A percentile compares a stretch with the other conserved stretches of the same genome.
phyloP scores from a whole-genome alignment of 2,888 invertebrate species.

The Acanthoscelides obtectus region DNA sequence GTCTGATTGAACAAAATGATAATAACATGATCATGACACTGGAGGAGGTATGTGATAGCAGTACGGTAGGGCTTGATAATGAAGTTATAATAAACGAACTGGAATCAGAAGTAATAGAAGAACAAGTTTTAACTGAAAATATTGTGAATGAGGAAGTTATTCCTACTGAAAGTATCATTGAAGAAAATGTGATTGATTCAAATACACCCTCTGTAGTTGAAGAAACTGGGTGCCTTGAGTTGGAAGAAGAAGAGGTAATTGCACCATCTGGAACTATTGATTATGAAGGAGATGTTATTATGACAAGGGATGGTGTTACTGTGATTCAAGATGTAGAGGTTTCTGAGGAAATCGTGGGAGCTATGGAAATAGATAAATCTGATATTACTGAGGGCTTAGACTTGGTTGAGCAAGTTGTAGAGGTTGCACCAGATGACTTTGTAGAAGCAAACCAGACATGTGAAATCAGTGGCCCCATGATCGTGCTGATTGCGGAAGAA shows the following conservation, averaged over 20 bases:
- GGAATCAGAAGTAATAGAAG: background rate
- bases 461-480: no score
- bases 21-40: background rate
- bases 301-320: background rate
- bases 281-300: background rate
- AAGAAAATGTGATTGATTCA: background rate
- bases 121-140: background rate
- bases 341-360: background rate
- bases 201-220: background rate
- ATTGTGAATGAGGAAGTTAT: background rate
- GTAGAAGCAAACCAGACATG: background rate
- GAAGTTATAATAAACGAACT: background rate
- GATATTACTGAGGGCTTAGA: background rate
- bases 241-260: no score
- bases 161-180: background rate
- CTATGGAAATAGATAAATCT: slow-evolving; percentile 4
- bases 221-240: no score
- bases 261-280: background rate
- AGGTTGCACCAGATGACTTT: background rate
- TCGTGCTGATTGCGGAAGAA: background rate
- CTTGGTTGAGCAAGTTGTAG: background rate
- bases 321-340: background rate
- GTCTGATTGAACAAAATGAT: background rate
- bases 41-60: background rate
- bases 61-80: background rate